phyloP scores from a whole-genome alignment of 2,888 invertebrate genomes.

The Chalcis sispes region DNA sequence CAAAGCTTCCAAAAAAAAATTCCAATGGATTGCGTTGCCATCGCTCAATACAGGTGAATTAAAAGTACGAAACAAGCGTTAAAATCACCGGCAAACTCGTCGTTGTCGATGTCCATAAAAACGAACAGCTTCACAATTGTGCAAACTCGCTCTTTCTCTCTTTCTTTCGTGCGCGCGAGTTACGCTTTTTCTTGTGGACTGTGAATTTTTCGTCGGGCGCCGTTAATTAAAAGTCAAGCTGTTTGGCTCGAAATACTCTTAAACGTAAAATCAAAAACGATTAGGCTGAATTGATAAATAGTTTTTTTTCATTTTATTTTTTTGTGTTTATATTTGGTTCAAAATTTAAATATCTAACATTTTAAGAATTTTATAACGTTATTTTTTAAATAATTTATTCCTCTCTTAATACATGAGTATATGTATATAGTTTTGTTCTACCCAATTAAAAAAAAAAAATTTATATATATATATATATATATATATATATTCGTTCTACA shows the following conservation, averaged over 20 bases:
- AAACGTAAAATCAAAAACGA: slow-evolving; percentile 58
- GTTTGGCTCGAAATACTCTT: slow-evolving; percentile 58
- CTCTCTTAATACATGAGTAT: no score
- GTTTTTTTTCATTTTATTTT: no score
- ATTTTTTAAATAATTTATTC: no score
- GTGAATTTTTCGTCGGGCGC: slow-evolving; percentile 60
- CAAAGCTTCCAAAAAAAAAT: no score
- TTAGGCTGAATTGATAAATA: no score
- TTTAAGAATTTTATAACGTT: no score
- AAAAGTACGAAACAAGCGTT: slow-evolving; percentile 16
- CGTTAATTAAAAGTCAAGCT: slow-evolving; percentile 64
- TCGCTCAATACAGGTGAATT: not conserved
- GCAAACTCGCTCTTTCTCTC: slow-evolving; percentile 60
- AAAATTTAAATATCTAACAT: no score
- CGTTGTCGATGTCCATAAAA: slow-evolving; percentile 40
- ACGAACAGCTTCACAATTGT: slow-evolving; percentile 59
- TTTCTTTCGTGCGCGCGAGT: slow-evolving; percentile 20
- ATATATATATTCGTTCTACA: no score
- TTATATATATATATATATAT: no score
- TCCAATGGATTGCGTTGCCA: not conserved
- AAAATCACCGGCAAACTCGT: slow-evolving; percentile 56
- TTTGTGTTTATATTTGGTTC: no score
- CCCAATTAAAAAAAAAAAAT: no score
- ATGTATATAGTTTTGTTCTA: no score
- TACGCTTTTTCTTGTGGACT: not conserved